Conservation (phyloP, 2,113 vertebrate genomes). For the Tylochromis polylepis region DNA sequence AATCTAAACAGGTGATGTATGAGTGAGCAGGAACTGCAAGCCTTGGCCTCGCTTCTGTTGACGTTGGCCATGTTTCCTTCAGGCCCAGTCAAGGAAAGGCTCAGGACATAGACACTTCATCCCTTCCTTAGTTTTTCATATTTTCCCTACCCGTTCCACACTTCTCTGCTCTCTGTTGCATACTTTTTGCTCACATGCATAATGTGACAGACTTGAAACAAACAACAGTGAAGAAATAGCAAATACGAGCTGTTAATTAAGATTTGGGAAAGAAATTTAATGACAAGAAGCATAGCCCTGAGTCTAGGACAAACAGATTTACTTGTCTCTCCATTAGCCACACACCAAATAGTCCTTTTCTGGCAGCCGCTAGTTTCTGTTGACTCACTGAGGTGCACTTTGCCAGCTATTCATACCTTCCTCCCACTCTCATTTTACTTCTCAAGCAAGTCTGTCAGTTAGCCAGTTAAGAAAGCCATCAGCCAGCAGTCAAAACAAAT, state of each 20-base stretch:
- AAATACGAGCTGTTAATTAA: not conserved
- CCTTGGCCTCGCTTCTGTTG: slow-evolving; percentile 48
- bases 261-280: not conserved
- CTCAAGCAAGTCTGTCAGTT: slow-evolving; percentile 22
- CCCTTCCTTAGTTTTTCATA: not conserved
- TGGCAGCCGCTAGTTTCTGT: slow-evolving; percentile 21
- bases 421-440: slow-evolving; percentile 44
- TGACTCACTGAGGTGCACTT: slow-evolving; percentile 48
- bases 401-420: slow-evolving; percentile 56
- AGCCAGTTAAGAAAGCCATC: not conserved
- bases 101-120: not conserved
- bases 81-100: slow-evolving; percentile 14
- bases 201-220: not conserved
- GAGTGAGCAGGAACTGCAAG: slow-evolving; percentile 19
- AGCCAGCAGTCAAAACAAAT: not conserved
- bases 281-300: not conserved
- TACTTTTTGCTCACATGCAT: not conserved
- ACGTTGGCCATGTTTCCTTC: slow-evolving; percentile 43
- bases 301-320: not conserved
- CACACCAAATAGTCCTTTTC: slow-evolving; percentile 28
- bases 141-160: not conserved
- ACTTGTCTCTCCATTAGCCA: not conserved
- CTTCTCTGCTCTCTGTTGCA: not conserved
- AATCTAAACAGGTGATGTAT: slow-evolving; percentile 49
- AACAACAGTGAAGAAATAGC: not conserved